A percentile compares a stretch with the other conserved stretches of the same genome.
Evolutionary conservation across 1,140 invertebrate species (phyloP).

Genomic region (Yoshiicerus persimilis): DNA sequence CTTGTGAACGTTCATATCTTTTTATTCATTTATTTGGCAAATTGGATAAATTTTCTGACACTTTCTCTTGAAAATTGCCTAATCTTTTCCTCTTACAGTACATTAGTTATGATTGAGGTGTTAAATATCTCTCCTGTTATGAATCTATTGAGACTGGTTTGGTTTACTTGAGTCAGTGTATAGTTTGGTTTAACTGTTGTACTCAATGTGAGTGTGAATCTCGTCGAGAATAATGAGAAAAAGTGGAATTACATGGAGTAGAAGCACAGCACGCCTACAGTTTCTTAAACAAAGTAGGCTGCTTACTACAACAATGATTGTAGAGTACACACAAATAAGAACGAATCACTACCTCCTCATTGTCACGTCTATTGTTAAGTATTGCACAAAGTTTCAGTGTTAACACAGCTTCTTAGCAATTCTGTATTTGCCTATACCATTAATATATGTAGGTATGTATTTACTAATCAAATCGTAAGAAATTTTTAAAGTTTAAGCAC

Average conservation of each 20-base stretch:
- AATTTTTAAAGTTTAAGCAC: neutral
- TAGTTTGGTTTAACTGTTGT: neutral
- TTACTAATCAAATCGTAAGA: neutral
- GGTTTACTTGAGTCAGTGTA: neutral
- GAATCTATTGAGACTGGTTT: neutral
- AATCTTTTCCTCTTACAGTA: neutral
- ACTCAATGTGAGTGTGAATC: neutral
- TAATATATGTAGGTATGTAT: neutral
- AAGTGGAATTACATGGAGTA: neutral
- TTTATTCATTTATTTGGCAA: neutral
- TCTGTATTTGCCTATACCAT: neutral
- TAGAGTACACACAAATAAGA: neutral
- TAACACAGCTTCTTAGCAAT: neutral
- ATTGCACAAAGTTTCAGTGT: neutral
- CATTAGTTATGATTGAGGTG: neutral
- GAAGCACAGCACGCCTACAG: neutral
- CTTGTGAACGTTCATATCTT: neutral
- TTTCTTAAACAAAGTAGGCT: neutral
- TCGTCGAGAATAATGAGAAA: neutral
- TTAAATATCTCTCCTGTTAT: neutral
- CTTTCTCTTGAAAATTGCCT: conserved; percentile 14
- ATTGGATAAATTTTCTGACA: neutral
- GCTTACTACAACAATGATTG: neutral
- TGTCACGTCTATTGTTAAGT: neutral
- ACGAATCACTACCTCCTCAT: neutral